Conservation (phyloP, 2,797 vertebrate genomes). For the Malacoctenus gilli region DNA sequence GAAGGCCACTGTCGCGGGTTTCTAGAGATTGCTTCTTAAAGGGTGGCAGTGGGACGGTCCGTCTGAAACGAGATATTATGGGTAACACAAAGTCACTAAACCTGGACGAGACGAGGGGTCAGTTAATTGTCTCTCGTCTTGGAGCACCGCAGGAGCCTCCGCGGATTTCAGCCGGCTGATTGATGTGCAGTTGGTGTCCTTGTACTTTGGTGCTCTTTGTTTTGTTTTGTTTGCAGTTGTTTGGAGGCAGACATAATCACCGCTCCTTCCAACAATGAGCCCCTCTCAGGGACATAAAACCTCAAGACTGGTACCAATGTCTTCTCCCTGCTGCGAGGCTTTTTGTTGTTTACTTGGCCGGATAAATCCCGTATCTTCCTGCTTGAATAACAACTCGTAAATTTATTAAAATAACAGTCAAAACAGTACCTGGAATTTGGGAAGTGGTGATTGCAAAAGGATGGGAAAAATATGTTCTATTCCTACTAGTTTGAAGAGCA, state of each 20-base stretch:
- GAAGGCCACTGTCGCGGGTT: conserved; percentile 56
- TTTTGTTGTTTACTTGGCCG: conserved; percentile 10
- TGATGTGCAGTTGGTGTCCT: conserved; percentile 38
- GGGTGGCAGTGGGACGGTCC: conserved; percentile 10
- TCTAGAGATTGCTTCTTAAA: conserved; percentile 49
- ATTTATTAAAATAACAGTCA: background rate
- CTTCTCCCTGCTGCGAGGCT: conserved; percentile 1
- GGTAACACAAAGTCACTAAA: conserved; percentile 59
- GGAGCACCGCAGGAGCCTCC: conserved; percentile 22
- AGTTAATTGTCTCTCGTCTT: conserved; percentile 58
- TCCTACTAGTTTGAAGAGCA: no score
- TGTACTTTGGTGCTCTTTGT: conserved; percentile 24
- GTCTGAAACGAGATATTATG: conserved; percentile 61
- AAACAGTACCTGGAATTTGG: background rate
- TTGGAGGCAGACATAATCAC: conserved; percentile 31
- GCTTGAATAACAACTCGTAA: background rate
- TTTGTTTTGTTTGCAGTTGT: conserved; percentile 25
- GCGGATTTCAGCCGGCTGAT: conserved; percentile 45
- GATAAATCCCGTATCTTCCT: background rate
- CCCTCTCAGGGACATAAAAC: conserved; percentile 12
- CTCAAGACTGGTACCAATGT: background rate
- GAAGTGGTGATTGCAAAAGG: background rate
- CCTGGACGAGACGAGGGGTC: conserved; percentile 39
- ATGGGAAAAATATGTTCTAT: no score
- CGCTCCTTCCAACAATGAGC: conserved; percentile 18